phyloP scores from a whole-genome alignment of 2,888 invertebrate genomes.

The Polyommatus iphigenia region DNA sequence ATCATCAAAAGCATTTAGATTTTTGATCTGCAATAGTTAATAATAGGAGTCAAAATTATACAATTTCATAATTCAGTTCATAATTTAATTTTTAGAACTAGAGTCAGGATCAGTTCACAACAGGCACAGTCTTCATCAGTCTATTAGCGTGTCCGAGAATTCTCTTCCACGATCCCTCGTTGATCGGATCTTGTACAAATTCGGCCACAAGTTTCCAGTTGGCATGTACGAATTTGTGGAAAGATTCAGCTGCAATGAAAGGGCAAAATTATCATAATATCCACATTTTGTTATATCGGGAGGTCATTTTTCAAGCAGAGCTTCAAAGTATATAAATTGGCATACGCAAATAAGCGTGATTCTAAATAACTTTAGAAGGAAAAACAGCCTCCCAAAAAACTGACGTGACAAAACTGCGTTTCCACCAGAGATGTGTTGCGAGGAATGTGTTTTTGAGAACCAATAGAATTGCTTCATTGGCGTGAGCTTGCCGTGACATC shows the following conservation, averaged over 20 bases:
- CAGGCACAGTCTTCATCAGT: constrained; percentile 19
- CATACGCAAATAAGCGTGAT: no score
- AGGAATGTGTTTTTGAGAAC: no score
- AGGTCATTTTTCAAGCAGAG: no score
- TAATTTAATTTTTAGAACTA: not conserved
- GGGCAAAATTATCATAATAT: not conserved
- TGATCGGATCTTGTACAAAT: not conserved
- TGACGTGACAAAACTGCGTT: not conserved
- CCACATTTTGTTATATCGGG: not conserved
- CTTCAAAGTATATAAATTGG: no score
- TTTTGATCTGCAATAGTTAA: not conserved
- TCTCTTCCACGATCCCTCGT: not conserved
- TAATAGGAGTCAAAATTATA: not conserved
- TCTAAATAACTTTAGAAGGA: no score
- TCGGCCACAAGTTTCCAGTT: constrained; percentile 29
- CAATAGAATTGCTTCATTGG: no score
- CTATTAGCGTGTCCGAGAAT: constrained; percentile 14
- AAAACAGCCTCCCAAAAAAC: not conserved
- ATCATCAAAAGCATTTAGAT: no score
- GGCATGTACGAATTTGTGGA: constrained; percentile 14
- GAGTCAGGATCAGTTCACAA: constrained; percentile 4
- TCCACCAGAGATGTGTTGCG: no score
- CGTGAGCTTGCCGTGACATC: no score
- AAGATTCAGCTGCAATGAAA: constrained; percentile 27
- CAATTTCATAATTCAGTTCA: not conserved